Evolutionary conservation across 1,140 invertebrate genomes (phyloP).

Genomic region (Drosophila kepulauana): DNA sequence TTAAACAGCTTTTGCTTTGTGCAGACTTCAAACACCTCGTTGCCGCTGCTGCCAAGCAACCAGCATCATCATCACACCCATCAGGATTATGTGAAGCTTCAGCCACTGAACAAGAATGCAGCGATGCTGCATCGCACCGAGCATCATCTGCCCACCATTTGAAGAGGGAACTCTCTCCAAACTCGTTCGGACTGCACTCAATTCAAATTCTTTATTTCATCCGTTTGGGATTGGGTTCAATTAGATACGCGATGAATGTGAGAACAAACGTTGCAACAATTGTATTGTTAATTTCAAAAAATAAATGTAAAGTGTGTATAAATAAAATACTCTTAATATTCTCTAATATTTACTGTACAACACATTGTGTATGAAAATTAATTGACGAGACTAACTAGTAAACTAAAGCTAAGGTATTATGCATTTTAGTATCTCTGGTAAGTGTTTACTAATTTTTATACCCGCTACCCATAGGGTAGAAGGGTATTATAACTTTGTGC

Average conservation of each 20-base stretch:
- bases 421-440: no score
- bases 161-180: slow-evolving; percentile 7
- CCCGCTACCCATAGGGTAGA: no score
- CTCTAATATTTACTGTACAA: background rate
- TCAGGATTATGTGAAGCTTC: slow-evolving; percentile 77
- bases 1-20: background rate
- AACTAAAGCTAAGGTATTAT: no score
- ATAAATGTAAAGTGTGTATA: slow-evolving; percentile 63
- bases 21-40: slow-evolving; percentile 84
- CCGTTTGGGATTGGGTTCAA: slow-evolving; percentile 15
- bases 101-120: slow-evolving; percentile 80
- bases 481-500: no score
- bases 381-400: no score
- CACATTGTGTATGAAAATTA: no score
- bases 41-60: slow-evolving; percentile 79
- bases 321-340: slow-evolving; percentile 21
- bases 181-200: slow-evolving; percentile 23
- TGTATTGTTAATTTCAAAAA: slow-evolving; percentile 61
- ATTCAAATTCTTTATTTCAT: slow-evolving; percentile 18
- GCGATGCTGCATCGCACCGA: slow-evolving; percentile 78
- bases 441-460: no score
- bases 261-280: slow-evolving; percentile 28
- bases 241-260: slow-evolving; percentile 29
- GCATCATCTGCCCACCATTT: slow-evolving; percentile 84
- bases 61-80: slow-evolving; percentile 76